These are phyloP conservation scores for Falco cherrug DNA, from an alignment of 2,797 vertebrate species.

Conservation along the genomic window DNA sequence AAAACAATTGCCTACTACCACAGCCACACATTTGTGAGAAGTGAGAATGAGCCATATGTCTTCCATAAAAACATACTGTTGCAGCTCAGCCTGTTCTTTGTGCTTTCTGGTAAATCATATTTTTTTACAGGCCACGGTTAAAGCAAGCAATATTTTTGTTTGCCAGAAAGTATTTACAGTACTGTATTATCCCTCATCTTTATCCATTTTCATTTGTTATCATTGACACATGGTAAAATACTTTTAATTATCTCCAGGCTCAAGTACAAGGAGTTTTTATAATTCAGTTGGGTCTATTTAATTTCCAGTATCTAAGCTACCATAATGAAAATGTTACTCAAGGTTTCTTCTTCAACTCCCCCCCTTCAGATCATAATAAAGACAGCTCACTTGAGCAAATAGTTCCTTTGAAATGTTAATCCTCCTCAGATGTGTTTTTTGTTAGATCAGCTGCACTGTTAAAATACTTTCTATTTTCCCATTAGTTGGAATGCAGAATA, in stretches of 20 bases:
- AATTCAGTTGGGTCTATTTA: slow-evolving; percentile 44
- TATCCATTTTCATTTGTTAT: slow-evolving; percentile 48
- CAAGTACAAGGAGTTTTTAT: slow-evolving; percentile 54
- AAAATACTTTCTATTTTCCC: slow-evolving; percentile 68
- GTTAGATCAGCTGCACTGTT: slow-evolving; percentile 72
- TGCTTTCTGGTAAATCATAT: slow-evolving; percentile 33
- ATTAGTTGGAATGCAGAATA: slow-evolving; percentile 65
- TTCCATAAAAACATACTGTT: slow-evolving; percentile 44
- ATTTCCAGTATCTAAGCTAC: slow-evolving; percentile 67
- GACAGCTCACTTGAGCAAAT: slow-evolving; percentile 71
- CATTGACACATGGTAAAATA: slow-evolving; percentile 45
- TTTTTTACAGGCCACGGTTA: not conserved
- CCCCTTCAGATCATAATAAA: slow-evolving; percentile 63
- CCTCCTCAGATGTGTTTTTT: slow-evolving; percentile 68
- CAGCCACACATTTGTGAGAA: slow-evolving; percentile 37
- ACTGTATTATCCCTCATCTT: not conserved
- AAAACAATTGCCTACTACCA: slow-evolving; percentile 49
- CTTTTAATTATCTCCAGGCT: slow-evolving; percentile 53
- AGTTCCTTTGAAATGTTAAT: slow-evolving; percentile 75
- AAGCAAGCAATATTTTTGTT: slow-evolving; percentile 32
- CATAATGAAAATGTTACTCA: slow-evolving; percentile 66
- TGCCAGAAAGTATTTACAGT: slow-evolving; percentile 38
- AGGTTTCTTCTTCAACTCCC: slow-evolving; percentile 63
- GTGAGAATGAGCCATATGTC: slow-evolving; percentile 61
- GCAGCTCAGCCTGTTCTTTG: slow-evolving; percentile 37